A percentile compares a stretch with the other conserved stretches of the same genome.
phyloP scores from a whole-genome alignment of 2,888 invertebrate species.

The Lepeophtheirus nordmannii region DNA sequence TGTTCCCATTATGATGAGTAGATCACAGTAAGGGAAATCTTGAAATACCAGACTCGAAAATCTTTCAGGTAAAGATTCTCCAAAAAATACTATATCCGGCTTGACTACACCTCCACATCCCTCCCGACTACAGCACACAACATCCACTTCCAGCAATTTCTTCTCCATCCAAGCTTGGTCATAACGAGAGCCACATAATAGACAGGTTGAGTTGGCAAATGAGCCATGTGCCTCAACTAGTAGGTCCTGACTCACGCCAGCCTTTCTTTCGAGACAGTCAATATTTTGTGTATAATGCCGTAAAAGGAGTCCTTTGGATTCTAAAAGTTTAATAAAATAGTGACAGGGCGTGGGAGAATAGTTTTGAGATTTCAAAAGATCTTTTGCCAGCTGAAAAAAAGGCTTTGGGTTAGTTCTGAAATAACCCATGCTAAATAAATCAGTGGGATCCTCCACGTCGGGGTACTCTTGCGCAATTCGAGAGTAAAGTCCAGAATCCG shows the following conservation, averaged over 20 bases:
- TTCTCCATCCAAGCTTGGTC: slow-evolving; percentile 65
- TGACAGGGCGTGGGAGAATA: slow-evolving; percentile 79
- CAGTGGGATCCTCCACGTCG: slow-evolving; percentile 72
- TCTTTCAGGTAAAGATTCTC: slow-evolving; percentile 64
- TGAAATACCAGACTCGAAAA: slow-evolving; percentile 51
- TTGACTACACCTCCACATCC: slow-evolving; percentile 62
- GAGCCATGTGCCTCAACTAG: slow-evolving; percentile 90
- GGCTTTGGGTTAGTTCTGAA: slow-evolving; percentile 77
- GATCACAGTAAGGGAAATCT: slow-evolving; percentile 72
- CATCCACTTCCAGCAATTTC: slow-evolving; percentile 53
- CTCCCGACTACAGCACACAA: slow-evolving; percentile 53
- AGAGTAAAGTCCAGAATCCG: slow-evolving; percentile 75
- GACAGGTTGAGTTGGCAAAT: slow-evolving; percentile 71
- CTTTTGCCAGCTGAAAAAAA: slow-evolving; percentile 76
- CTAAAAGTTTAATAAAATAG: slow-evolving; percentile 64
- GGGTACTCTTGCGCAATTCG: slow-evolving; percentile 63
- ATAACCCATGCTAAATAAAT: slow-evolving; percentile 77
- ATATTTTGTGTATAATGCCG: slow-evolving; percentile 62
- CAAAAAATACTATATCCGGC: slow-evolving; percentile 91
- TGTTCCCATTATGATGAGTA: slow-evolving; percentile 86
- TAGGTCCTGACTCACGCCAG: slow-evolving; percentile 65
- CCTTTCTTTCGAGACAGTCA: slow-evolving; percentile 73
- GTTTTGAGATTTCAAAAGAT: slow-evolving; percentile 62
- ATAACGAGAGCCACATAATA: slow-evolving; percentile 53
- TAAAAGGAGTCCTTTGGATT: slow-evolving; percentile 54